These are phyloP conservation scores for Theocolax elegans DNA, from an alignment of 1,140 invertebrate species.

Conservation along the genomic window DNA sequence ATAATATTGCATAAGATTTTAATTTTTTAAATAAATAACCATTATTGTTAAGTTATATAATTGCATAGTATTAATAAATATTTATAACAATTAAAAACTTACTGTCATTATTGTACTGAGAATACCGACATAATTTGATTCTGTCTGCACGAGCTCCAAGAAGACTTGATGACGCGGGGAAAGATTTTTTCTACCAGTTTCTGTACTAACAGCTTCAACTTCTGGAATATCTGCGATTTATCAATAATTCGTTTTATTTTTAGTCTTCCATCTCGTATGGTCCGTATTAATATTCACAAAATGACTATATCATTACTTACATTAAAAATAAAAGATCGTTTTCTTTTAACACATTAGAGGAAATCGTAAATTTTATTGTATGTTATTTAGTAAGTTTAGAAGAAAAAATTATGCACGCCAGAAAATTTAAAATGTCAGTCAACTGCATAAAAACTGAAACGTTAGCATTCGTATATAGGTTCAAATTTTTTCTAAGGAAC, in stretches of 20 bases:
- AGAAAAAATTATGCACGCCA: too few species aligned
- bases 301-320: neutral
- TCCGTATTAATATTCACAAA: slow-evolving; percentile 19
- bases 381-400: too few species aligned
- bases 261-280: slow-evolving; percentile 56
- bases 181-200: slow-evolving; percentile 74
- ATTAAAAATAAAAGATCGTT: neutral
- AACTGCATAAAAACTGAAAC: too few species aligned
- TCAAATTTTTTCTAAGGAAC: too few species aligned
- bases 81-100: slow-evolving; percentile 50
- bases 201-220: slow-evolving; percentile 68
- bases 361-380: too few species aligned
- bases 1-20: slow-evolving; percentile 34
- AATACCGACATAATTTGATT: slow-evolving; percentile 96
- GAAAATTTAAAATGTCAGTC: too few species aligned
- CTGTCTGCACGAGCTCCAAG: slow-evolving; percentile 93
- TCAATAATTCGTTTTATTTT: slow-evolving; percentile 49
- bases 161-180: slow-evolving; percentile 89
- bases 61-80: too few species aligned
- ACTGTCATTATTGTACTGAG: slow-evolving; percentile 92
- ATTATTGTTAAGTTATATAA: too few species aligned
- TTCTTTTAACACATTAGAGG: neutral
- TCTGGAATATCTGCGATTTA: slow-evolving; percentile 67
- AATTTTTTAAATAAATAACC: slow-evolving; percentile 10
- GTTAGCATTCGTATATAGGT: too few species aligned